Evolutionary conservation across 2,888 invertebrate genomes (phyloP).

Genomic region (Epinotia ramella): DNA sequence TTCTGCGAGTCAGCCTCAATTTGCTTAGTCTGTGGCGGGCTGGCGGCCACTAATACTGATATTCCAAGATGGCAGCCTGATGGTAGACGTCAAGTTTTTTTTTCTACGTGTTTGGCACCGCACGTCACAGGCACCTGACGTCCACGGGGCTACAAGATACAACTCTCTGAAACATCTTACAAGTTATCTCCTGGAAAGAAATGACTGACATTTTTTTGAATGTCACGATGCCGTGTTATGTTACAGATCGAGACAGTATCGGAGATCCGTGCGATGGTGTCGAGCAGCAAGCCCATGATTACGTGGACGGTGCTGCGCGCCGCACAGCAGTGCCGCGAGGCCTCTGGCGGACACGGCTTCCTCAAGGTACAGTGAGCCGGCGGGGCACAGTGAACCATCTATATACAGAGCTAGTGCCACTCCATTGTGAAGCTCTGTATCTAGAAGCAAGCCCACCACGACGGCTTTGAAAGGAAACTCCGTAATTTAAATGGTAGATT

Average conservation of each 20-base stretch:
- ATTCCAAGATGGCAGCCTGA: too few species aligned
- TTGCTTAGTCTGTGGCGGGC: neutral
- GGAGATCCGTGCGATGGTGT: slow-evolving; percentile 89
- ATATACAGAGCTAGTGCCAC: too few species aligned
- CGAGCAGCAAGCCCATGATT: slow-evolving; percentile 85
- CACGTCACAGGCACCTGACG: too few species aligned
- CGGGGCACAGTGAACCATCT: neutral
- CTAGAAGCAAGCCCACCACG: slow-evolving; percentile 68
- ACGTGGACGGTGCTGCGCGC: slow-evolving; percentile 90
- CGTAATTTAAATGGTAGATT: slow-evolving; percentile 65
- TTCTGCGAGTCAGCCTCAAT: neutral
- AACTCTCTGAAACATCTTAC: too few species aligned
- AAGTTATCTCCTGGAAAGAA: neutral
- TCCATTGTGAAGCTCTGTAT: too few species aligned
- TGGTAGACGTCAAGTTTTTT: too few species aligned
- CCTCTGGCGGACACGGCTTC: slow-evolving; percentile 95
- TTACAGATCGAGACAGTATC: slow-evolving; percentile 87
- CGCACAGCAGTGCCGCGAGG: slow-evolving; percentile 93
- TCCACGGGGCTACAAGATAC: too few species aligned
- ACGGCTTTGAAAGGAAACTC: slow-evolving; percentile 51
- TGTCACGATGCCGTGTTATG: slow-evolving; percentile 42
- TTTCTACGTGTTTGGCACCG: too few species aligned
- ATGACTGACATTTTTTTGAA: too few species aligned
- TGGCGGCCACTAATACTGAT: neutral
- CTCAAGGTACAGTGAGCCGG: slow-evolving; percentile 81